Evolutionary conservation across 2,797 vertebrate species (phyloP).

Genomic region (Knipowitschia caucasica): DNA sequence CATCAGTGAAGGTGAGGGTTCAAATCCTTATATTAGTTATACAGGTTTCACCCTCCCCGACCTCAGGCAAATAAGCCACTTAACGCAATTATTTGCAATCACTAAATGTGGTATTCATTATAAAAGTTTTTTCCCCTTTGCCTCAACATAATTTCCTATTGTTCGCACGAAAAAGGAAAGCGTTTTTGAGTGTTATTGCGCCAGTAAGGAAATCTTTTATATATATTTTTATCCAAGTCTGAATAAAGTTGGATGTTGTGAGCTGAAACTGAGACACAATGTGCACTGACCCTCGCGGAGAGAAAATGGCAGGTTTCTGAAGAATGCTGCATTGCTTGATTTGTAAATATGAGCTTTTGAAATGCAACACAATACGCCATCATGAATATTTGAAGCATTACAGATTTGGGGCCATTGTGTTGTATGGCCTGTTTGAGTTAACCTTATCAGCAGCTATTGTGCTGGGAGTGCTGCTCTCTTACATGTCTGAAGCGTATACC

Average conservation of each 20-base stretch:
- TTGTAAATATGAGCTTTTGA: constrained; percentile 74
- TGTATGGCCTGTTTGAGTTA: constrained; percentile 55
- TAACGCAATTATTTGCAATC: constrained; percentile 99
- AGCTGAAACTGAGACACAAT: constrained; percentile 64
- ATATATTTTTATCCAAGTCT: constrained; percentile 63
- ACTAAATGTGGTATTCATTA: constrained; percentile 95
- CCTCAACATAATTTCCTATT: constrained; percentile 86
- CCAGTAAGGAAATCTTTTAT: constrained; percentile 56
- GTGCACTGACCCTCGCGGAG: constrained; percentile 63
- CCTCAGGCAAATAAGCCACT: constrained; percentile 86
- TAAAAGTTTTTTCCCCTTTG: constrained; percentile 70
- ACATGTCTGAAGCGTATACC: constrained; percentile 11
- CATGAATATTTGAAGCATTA: constrained; percentile 57
- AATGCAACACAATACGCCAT: constrained; percentile 54
- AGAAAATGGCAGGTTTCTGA: constrained; percentile 60
- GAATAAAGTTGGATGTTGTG: constrained; percentile 77
- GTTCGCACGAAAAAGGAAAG: constrained; percentile 79
- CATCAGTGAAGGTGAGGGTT: constrained; percentile 96
- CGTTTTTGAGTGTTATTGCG: constrained; percentile 73
- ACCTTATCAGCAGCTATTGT: constrained; percentile 63
- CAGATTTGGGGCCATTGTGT: constrained; percentile 46
- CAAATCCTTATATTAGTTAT: constrained; percentile 87
- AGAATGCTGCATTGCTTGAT: constrained; percentile 66
- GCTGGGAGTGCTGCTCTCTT: constrained; percentile 20
- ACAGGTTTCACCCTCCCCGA: constrained; percentile 87